A percentile compares a stretch with the other conserved stretches of the same genome.
Evolutionary conservation across 2,888 invertebrate species (phyloP).

Genomic region (Ariolimax columbianus): DNA sequence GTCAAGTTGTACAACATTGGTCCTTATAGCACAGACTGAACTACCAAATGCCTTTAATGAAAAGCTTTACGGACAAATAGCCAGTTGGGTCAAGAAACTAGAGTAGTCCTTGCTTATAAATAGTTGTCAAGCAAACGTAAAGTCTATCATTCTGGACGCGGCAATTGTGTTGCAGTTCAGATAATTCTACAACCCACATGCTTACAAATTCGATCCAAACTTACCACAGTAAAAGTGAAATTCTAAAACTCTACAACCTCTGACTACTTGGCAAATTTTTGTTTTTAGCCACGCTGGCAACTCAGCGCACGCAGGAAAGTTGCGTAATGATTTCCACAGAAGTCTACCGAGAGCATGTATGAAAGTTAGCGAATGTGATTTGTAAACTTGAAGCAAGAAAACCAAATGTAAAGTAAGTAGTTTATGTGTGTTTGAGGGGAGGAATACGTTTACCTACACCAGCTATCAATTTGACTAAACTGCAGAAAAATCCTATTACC

Average conservation of each 20-base stretch:
- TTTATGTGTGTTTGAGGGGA: constrained; percentile 1
- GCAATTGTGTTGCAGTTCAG: too few relatives aligned
- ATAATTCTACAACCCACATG: too few relatives aligned
- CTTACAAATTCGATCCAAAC: not conserved
- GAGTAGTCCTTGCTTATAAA: too few relatives aligned
- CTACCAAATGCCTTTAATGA: too few relatives aligned
- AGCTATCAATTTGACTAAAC: not conserved
- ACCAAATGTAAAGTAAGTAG: not conserved
- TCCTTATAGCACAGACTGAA: too few relatives aligned
- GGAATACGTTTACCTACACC: not conserved
- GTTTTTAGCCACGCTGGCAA: constrained; percentile 3
- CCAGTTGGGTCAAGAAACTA: too few relatives aligned
- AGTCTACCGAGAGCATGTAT: not conserved
- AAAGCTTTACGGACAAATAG: too few relatives aligned
- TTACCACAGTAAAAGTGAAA: not conserved
- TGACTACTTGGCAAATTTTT: not conserved
- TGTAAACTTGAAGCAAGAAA: not conserved
- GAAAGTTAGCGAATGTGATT: constrained; percentile 9
- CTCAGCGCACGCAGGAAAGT: not conserved
- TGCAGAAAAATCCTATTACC: not conserved
- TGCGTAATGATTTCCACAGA: constrained; percentile 17
- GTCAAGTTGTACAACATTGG: too few relatives aligned
- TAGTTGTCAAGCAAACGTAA: too few relatives aligned
- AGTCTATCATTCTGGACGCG: too few relatives aligned
- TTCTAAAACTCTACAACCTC: not conserved